Base-by-base conservation (phyloP, 2,113 vertebrate genomes). In the Oryzias celebensis region DNA sequence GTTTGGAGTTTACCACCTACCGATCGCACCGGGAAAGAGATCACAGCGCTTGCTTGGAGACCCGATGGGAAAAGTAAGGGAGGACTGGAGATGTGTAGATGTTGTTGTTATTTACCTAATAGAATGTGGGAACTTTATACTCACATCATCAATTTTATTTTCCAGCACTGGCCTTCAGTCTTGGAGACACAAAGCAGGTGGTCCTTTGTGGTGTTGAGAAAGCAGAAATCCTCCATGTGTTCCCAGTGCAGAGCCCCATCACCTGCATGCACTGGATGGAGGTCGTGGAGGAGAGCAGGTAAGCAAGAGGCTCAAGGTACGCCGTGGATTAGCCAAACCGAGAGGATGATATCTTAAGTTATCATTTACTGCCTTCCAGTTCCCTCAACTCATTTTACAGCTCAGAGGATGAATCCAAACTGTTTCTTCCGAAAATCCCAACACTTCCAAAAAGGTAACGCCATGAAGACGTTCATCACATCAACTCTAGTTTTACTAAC, bases 221-320 rank as follows among this genome's bases (percentile, higher is more conserved):
- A 58, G 96, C 97, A 16, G 97, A 98, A 81, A 96, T 97, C 74
- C 91, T 99, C 57, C 96, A 99, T 52, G 91, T 94, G 49, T 98
- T 98, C 65, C 91, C 92, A 0, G 90, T 97, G 78, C 93, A 94
- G 52, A 91, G 77, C 0, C 84, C 93, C 0, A 88, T 97, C 18
- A 95, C 95, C 6, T 98, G 95, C 74, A 98, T 99, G 97, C 93
- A 96, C 42, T 99, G 97, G 97, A 97, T 97, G 95, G 96, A 99
- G 83, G 96, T 98, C 72, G 94, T 92, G 14, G 95, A 93, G 68
- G 95, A 98, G 72, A 96, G 90, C 92, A 96, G 94, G 97, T 96
- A 43, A 16, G 51, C 10, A 4, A 6, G 22, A 18, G 5, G 42
- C 28, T 54, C 42, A 54, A 45, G 13, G 17, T 50, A 24, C 57